These are phyloP conservation scores for Herpetotheres cachinnans DNA, from an alignment of 2,113 vertebrate species.

Conservation along the genomic window DNA sequence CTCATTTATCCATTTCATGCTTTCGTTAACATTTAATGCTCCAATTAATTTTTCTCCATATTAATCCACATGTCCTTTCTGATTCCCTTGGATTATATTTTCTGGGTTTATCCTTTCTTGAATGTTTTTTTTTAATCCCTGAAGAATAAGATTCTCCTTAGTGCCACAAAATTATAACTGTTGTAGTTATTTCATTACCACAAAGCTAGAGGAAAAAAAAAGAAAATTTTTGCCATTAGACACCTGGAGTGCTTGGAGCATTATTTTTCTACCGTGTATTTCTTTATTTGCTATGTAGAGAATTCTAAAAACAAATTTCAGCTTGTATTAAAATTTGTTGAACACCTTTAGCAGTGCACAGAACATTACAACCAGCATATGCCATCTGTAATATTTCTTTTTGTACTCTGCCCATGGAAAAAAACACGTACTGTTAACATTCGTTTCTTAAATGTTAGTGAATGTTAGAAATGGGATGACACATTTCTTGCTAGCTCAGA, in stretches of 20 bases:
- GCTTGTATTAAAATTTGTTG: neutral
- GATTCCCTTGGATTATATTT: slow-evolving; percentile 3
- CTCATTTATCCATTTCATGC: neutral
- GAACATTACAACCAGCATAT: neutral
- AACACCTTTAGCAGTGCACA: neutral
- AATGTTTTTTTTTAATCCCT: neutral
- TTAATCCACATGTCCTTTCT: slow-evolving; percentile 9
- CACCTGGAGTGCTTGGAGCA: neutral
- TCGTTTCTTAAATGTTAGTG: neutral
- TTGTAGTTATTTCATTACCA: neutral
- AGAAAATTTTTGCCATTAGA: neutral
- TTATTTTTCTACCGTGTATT: neutral
- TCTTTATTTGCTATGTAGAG: neutral
- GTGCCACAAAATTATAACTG: neutral
- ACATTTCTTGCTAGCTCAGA: neutral
- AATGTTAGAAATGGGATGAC: neutral
- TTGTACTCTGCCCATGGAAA: neutral
- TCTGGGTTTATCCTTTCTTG: slow-evolving; percentile 7
- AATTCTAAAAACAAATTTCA: neutral
- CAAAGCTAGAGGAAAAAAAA: neutral
- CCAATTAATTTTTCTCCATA: slow-evolving; percentile 11
- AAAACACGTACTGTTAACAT: neutral
- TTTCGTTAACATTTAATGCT: slow-evolving; percentile 45
- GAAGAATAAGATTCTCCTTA: neutral
- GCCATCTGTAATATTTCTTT: neutral